Conservation (phyloP, 2,113 vertebrate species). For the Tretioscincus oriximinensis region DNA sequence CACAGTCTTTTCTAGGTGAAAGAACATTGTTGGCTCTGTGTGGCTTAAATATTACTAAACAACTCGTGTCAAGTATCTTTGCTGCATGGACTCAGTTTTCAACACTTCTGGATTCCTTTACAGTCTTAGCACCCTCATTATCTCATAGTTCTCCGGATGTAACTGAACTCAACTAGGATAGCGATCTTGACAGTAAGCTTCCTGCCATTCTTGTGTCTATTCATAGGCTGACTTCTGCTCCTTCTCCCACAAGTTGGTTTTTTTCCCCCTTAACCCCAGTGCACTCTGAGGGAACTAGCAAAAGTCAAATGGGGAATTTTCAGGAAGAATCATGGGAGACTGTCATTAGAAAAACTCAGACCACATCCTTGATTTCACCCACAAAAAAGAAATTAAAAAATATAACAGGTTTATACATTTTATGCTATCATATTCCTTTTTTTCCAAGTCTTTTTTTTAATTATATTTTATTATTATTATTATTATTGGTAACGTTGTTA, state of each 20-base stretch:
- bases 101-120: not conserved
- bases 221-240: not conserved
- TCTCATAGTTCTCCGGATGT: not conserved
- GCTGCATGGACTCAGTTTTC: not conserved
- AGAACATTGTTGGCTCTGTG: not conserved
- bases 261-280: not conserved
- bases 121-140: not conserved
- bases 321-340: not conserved
- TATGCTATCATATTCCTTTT: not conserved
- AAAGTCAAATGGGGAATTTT: not conserved
- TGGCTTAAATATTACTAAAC: not conserved
- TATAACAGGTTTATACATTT: not conserved
- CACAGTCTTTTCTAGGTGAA: not conserved
- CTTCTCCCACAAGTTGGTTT: not conserved
- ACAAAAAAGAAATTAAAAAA: not conserved
- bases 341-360: not conserved
- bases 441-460: not conserved
- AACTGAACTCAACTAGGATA: slow-evolving; percentile 1
- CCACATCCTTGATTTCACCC: slow-evolving; percentile 6
- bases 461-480: too few relatives aligned
- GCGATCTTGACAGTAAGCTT: not conserved
- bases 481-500: too few relatives aligned
- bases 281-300: not conserved
- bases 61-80: not conserved
- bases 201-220: slow-evolving; percentile 7